Percentiles rank a stretch among this genome's conserved stretches.
These are phyloP conservation scores for Thunnus maccoyii DNA, from an alignment of 2,113 vertebrate genomes.

Conservation along the genomic window DNA sequence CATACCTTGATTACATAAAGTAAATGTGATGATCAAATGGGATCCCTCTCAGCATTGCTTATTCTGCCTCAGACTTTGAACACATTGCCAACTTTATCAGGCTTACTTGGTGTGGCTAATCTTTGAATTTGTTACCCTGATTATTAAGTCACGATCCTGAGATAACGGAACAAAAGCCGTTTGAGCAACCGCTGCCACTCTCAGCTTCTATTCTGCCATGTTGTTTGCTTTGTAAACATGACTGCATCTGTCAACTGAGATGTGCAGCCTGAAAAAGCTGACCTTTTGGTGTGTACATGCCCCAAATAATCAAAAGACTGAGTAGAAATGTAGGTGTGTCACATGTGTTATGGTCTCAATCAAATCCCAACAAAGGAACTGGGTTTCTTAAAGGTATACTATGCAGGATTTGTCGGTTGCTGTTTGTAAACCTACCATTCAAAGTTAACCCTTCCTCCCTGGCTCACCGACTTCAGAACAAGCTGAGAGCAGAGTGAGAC, in stretches of 20 bases:
- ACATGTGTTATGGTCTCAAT: background rate
- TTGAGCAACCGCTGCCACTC: slow-evolving; percentile 17
- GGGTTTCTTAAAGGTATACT: too few relatives aligned
- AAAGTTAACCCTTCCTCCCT: too few relatives aligned
- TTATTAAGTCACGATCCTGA: slow-evolving; percentile 37
- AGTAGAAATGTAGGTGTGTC: slow-evolving; percentile 6
- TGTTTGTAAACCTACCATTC: too few relatives aligned
- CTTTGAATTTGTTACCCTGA: slow-evolving; percentile 33
- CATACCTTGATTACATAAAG: slow-evolving; percentile 18
- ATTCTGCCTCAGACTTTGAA: slow-evolving; percentile 35
- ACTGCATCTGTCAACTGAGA: slow-evolving; percentile 21
- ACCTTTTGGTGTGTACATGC: slow-evolving; percentile 8
- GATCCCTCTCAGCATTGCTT: background rate
- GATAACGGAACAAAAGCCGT: slow-evolving; percentile 38
- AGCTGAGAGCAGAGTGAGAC: too few relatives aligned
- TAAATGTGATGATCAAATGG: slow-evolving; percentile 13
- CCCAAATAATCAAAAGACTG: slow-evolving; percentile 17
- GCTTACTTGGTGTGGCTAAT: slow-evolving; percentile 8
- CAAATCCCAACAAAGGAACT: too few relatives aligned
- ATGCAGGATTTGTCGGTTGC: too few relatives aligned
- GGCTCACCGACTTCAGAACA: too few relatives aligned
- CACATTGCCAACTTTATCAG: slow-evolving; percentile 17
- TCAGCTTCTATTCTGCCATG: background rate
- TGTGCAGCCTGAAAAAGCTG: background rate
- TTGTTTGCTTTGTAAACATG: slow-evolving; percentile 35